These are phyloP conservation scores for Myotis lucifugus DNA, from an alignment of 2,113 vertebrate species.

Conservation along the genomic window DNA sequence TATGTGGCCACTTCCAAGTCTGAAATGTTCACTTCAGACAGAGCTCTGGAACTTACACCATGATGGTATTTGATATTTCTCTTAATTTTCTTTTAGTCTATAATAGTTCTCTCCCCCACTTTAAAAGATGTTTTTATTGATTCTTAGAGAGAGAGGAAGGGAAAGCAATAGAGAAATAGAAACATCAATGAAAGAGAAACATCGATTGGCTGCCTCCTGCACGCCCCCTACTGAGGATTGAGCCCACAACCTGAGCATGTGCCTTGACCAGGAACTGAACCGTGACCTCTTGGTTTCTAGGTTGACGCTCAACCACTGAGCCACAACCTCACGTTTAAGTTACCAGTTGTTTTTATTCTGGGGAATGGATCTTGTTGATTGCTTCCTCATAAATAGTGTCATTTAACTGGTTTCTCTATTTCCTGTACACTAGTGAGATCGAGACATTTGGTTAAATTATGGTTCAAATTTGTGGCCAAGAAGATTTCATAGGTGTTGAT, in stretches of 20 bases:
- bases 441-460: not conserved
- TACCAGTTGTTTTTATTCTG: not conserved
- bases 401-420: not conserved
- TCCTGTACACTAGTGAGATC: not conserved
- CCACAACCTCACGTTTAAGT: not conserved
- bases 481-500: not conserved
- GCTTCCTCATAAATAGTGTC: not conserved
- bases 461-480: not conserved
- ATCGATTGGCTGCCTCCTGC: too few species aligned
- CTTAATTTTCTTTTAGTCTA: not conserved
- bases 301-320: too few species aligned
- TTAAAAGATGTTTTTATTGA: too few species aligned
- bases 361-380: not conserved
- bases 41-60: not conserved
- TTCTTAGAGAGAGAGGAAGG: too few species aligned
- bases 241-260: too few species aligned
- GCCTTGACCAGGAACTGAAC: too few species aligned
- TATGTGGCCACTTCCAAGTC: not conserved
- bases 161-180: too few species aligned
- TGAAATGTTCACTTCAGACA: not conserved
- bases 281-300: too few species aligned
- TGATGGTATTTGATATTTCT: not conserved
- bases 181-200: too few species aligned
- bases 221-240: too few species aligned
- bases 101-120: not conserved